phyloP scores from a whole-genome alignment of 2,797 vertebrate species.

The Acridotheres tristis region DNA sequence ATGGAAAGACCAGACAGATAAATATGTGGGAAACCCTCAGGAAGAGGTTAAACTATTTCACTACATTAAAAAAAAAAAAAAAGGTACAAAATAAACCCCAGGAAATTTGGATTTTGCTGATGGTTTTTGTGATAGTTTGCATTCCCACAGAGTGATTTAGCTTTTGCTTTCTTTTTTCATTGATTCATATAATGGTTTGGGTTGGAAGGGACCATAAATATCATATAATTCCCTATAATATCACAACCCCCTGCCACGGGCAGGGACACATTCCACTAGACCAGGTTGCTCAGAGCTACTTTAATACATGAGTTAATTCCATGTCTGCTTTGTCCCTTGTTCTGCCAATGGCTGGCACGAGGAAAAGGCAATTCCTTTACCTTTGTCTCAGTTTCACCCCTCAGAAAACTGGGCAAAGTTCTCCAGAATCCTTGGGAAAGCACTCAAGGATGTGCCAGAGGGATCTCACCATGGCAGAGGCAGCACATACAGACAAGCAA shows the following conservation, averaged over 20 bases:
- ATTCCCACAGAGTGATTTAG: not conserved
- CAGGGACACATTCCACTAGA: not conserved
- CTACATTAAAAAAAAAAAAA: not conserved
- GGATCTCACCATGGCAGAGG: accelerated
- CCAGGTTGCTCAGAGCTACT: not conserved
- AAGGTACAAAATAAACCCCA: accelerated
- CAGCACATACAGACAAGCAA: not conserved
- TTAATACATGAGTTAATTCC: not conserved
- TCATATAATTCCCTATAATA: not conserved
- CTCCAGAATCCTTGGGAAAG: not conserved
- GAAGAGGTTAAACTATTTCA: not conserved
- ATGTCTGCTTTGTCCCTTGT: not conserved
- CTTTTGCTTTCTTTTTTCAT: not conserved
- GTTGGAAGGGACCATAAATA: not conserved
- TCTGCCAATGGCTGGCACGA: not conserved
- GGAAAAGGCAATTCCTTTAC: not conserved
- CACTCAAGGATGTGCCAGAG: not conserved
- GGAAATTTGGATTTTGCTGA: not conserved
- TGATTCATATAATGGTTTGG: not conserved
- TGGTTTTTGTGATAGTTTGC: not conserved
- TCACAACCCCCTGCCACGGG: accelerated
- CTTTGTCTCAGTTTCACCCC: not conserved
- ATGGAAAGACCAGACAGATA: not conserved
- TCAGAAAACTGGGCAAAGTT: not conserved
- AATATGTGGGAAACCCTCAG: not conserved